Base-by-base conservation (phyloP, 2,797 vertebrate species). In the Danio aesculapii region DNA sequence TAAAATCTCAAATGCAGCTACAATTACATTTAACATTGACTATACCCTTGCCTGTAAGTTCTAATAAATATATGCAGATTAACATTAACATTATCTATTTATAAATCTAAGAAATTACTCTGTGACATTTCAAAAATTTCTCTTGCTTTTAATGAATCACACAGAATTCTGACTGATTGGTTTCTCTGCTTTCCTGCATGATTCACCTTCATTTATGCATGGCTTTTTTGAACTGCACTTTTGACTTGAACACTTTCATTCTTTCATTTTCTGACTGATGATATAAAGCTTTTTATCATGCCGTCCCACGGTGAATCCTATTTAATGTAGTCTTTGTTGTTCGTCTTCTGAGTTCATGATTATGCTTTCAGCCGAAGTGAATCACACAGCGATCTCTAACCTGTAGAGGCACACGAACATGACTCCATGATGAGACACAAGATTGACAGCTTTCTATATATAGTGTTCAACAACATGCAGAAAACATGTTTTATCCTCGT, bases 361-460 rank as follows among this genome's bases (percentile, higher is more conserved):
- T 70, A 55, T 80, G 39, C 61, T 73, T 61, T 71, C 41, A 76
- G 74, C 74, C 9, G 13, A 46, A 13, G 49, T 76, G 47, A 76
- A 53, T 64, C 74, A 76, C 47, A 44, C 21, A 43, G 61, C 39
- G 64, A n/a, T 73, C 17, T 62, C 47, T 62, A 71, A 70, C 67
- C 9, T 59, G 7, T 47, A 17, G 53, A 77, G 43, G 19, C 47
- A 49, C 7, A 46, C 49, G 64, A 21, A 41, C 47, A 50, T 75
- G 30, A 19, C 58, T 71, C 39, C 57, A 67, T 44, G n/a, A 17
- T 63, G 30, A 19, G 30, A 66, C 50, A 58, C 39, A 46, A 10
- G 8, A 57, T 67, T 61, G 71, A 74, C 44, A 61, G 71, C 19
- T 39, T 61, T 0, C 57, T 75, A 63, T 64, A 52, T 64, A 64